Conservation (phyloP, 2,888 invertebrate genomes). For the Drosophila prostipennis region DNA sequence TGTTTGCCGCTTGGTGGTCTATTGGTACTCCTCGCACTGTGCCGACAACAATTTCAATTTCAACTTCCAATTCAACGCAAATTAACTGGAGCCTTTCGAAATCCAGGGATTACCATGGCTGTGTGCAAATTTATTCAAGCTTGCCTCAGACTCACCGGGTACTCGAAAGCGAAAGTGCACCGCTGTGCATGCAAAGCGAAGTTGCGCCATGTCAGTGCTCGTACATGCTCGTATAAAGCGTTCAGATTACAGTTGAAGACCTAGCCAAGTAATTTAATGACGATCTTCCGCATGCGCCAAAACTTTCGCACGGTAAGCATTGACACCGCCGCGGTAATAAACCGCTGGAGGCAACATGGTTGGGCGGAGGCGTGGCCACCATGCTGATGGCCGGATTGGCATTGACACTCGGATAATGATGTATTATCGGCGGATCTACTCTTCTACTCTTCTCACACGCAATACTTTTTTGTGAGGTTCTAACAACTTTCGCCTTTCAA, state of each 20-base stretch:
- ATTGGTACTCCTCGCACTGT: slow-evolving; percentile 21
- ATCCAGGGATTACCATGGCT: slow-evolving; percentile 22
- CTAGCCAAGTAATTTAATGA: slow-evolving; percentile 61
- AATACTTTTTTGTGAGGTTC: not conserved
- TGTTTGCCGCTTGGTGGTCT: slow-evolving; percentile 19
- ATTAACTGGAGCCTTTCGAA: slow-evolving; percentile 35
- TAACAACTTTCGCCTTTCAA: slow-evolving; percentile 17
- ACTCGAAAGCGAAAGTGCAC: slow-evolving; percentile 67
- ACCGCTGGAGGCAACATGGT: not conserved
- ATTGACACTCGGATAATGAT: slow-evolving; percentile 47
- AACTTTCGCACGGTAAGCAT: slow-evolving; percentile 61
- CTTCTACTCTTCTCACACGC: not conserved
- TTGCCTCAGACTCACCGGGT: slow-evolving; percentile 54
- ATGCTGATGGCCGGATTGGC: slow-evolving; percentile 32
- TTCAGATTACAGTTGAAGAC: slow-evolving; percentile 55
- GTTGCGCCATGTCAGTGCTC: slow-evolving; percentile 51
- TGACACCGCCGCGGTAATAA: slow-evolving; percentile 38
- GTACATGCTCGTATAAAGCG: slow-evolving; percentile 26
- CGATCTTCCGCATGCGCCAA: slow-evolving; percentile 62
- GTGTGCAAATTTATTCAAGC: slow-evolving; percentile 43
- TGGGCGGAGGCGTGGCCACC: slow-evolving; percentile 3
- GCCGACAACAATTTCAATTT: slow-evolving; percentile 33
- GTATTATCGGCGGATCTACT: not conserved
- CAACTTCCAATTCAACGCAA: slow-evolving; percentile 38
- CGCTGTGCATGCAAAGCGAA: slow-evolving; percentile 34